These are phyloP conservation scores for Pantelozetes paolii DNA, from an alignment of 2,888 invertebrate genomes.

Conservation along the genomic window DNA sequence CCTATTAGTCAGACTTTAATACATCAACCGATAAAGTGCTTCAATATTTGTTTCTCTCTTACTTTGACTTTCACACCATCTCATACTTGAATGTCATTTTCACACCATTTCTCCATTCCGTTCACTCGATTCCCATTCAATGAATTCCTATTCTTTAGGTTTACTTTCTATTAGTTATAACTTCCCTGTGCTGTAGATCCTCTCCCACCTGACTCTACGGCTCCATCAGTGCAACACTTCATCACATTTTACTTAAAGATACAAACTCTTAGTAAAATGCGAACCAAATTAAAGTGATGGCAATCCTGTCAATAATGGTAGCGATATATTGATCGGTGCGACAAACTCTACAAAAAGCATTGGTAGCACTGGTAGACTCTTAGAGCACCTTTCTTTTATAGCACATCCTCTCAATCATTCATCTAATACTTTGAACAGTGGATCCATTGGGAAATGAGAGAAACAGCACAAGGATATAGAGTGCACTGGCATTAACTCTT, in stretches of 20 bases:
- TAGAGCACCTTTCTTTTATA: slow-evolving; percentile 5
- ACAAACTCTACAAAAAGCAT: too few species aligned
- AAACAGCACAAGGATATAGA: neutral
- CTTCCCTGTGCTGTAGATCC: too few species aligned
- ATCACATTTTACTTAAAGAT: slow-evolving; percentile 11
- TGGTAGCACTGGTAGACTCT: neutral
- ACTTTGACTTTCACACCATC: too few species aligned
- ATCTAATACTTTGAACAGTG: neutral
- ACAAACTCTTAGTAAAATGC: neutral
- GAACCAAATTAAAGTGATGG: slow-evolving; percentile 23
- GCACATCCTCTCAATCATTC: slow-evolving; percentile 23
- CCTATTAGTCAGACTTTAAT: neutral
- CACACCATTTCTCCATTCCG: neutral
- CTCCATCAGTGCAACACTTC: neutral
- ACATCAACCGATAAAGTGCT: slow-evolving; percentile 2
- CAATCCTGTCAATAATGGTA: neutral
- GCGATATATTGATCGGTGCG: neutral
- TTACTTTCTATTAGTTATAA: too few species aligned
- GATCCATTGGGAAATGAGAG: neutral
- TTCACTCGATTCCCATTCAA: neutral
- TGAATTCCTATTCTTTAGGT: neutral
- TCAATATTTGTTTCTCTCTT: slow-evolving; percentile 1
- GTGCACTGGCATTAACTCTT: neutral
- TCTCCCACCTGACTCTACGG: slow-evolving; percentile 14
- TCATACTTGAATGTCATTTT: neutral